A percentile compares a stretch with the other conserved stretches of the same genome.
These are phyloP conservation scores for Mormyrus lacerda DNA, from an alignment of 2,113 vertebrate genomes.

Conservation along the genomic window DNA sequence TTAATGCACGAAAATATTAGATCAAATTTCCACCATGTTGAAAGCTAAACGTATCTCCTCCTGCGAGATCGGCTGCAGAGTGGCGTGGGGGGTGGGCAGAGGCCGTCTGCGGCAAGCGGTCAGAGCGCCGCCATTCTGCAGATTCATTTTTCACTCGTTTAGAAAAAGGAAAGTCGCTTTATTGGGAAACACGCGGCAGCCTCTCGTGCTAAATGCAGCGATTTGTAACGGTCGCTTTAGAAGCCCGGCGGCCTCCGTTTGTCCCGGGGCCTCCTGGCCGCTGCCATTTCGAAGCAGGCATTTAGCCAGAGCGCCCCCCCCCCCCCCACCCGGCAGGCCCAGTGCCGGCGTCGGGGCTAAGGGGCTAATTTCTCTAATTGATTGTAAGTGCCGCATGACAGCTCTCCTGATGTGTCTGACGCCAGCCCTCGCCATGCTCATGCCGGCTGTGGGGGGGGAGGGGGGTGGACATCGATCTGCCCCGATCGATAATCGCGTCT, in stretches of 20 bases:
- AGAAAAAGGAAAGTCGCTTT: not conserved
- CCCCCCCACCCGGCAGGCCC: not conserved
- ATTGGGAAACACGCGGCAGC: not conserved
- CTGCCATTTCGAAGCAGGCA: not conserved
- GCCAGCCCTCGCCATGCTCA: conserved; percentile 39
- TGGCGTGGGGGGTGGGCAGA: not conserved
- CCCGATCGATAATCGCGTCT: conserved; percentile 50
- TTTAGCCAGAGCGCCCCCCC: not conserved
- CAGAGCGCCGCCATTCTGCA: not conserved
- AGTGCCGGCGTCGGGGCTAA: conserved; percentile 35
- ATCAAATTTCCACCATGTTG: conserved; percentile 8
- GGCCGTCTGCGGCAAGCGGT: not conserved
- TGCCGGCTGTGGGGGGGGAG: not conserved
- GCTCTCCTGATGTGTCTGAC: conserved; percentile 58
- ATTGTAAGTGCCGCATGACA: conserved; percentile 64
- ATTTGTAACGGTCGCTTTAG: not conserved
- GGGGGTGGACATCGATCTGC: conserved; percentile 46
- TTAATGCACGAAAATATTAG: conserved; percentile 24
- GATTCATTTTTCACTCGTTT: not conserved
- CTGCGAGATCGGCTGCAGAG: not conserved
- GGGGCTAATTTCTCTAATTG: conserved; percentile 67
- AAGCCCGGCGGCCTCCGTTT: not conserved
- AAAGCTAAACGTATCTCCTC: conserved; percentile 7
- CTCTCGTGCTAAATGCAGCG: not conserved
- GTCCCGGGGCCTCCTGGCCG: not conserved